Evolutionary conservation across 2,888 invertebrate species (phyloP), one percentile per base, ranked within the genome.

Genomic region (Lithophane socia): DNA sequence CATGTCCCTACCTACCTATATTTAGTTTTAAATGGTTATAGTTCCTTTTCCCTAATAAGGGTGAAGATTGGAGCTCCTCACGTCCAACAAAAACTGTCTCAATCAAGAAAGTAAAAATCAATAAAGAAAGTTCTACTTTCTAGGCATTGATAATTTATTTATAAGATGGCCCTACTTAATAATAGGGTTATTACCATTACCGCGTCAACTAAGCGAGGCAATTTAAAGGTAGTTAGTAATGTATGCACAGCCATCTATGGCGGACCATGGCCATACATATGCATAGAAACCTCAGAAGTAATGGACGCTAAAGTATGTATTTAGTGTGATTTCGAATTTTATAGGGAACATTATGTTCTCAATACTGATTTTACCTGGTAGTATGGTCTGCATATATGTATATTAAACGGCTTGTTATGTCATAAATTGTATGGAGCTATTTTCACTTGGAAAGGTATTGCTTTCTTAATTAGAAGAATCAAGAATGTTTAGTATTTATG

Each of bases 161-260:
- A 61, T 52, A 44, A 82, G 82, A 79, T 63, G 82, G 79, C 42
- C 65, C 77, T 52, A 77, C 44, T 77, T 68, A 63, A 69, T 65
- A 69, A 80, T 69, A 80, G 44, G 72, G 60, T 68, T 73, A 69
- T 60, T 68, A 29, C 64, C 60, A 79, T 79, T 69, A 64, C 84
- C 18, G 21, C 60, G 80, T 61, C 60, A 73, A 70, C 54, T 64
- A n/a, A 73, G 49, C 29, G 42, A 64, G 68, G 80, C 58, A 84
- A 83, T 84, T 79, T 68, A 79, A 65, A 73, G 73, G 84, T 73
- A 69, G 47, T 79, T 83, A 79, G 73, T 84, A 79, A 84, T 78
- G 60, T 79, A 73, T 81, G 80, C 79, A 73, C 12, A 60, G 68
- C 81, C 84, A 65, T 83, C 29, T 83, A 78, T 49, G 83, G 79